Percentiles rank a stretch among this genome's conserved stretches.
phyloP scores from a whole-genome alignment of 2,113 vertebrate species.

The Callopanchax toddi region DNA sequence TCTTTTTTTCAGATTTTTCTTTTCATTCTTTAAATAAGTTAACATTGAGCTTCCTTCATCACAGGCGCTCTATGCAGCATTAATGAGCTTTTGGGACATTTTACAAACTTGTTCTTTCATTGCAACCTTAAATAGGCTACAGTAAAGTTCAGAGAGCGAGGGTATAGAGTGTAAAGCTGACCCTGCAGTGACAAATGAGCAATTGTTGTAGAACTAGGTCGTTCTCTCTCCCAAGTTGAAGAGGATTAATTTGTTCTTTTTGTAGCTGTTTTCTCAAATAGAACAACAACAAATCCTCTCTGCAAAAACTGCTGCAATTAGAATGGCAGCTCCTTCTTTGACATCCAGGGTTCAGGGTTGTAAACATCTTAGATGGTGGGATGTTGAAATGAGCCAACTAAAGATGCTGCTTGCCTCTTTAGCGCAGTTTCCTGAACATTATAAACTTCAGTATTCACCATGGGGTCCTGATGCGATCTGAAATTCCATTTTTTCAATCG shows the following conservation, averaged over 20 bases:
- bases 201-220: constrained; percentile 71
- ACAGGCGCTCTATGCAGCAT: background rate
- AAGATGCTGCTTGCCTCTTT: constrained; percentile 11
- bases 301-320: constrained; percentile 42
- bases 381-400: constrained; percentile 34
- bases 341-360: constrained; percentile 39
- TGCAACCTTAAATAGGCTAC: constrained; percentile 6
- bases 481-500: background rate
- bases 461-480: background rate
- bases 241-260: constrained; percentile 69
- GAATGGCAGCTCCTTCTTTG: constrained; percentile 26
- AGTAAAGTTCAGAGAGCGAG: constrained; percentile 34
- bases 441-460: background rate
- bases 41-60: background rate
- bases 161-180: constrained; percentile 31
- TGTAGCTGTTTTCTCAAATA: constrained; percentile 57
- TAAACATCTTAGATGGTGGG: constrained; percentile 47
- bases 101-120: constrained; percentile 7
- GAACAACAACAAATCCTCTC: constrained; percentile 60
- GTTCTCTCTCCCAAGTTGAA: constrained; percentile 35
- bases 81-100: constrained; percentile 23
- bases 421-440: background rate
- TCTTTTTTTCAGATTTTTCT: background rate
- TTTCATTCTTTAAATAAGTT: background rate
- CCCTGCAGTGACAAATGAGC: constrained; percentile 56